Evolutionary conservation across 2,113 vertebrate genomes (phyloP).

Genomic region (Gobius niger): DNA sequence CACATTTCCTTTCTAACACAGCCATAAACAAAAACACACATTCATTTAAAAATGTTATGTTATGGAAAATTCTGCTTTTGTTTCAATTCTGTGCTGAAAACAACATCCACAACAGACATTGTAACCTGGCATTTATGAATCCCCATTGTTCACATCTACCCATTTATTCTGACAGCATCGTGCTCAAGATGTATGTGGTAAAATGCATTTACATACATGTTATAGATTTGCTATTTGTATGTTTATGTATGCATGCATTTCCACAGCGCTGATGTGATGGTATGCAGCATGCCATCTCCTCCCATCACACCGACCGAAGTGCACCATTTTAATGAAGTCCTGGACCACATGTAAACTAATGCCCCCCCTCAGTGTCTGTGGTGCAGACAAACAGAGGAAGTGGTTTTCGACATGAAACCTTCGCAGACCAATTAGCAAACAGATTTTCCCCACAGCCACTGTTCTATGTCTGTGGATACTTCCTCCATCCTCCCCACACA

Average conservation of each 20-base stretch:
- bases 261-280: not conserved
- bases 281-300: not conserved
- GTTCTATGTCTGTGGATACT: slow-evolving; percentile 21
- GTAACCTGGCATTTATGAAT: not conserved
- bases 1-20: no score
- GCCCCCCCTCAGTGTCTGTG: not conserved
- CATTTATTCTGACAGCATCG: not conserved
- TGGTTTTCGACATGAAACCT: slow-evolving; percentile 10
- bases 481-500: slow-evolving; percentile 33
- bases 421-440: slow-evolving; percentile 62
- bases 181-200: not conserved
- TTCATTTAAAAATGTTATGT: no score
- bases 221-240: not conserved
- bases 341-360: slow-evolving; percentile 9
- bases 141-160: not conserved
- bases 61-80: no score
- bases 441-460: slow-evolving; percentile 39
- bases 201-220: not conserved
- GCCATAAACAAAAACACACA: no score
- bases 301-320: not conserved
- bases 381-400: not conserved
- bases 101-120: not conserved
- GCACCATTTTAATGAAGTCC: slow-evolving; percentile 1
- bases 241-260: not conserved
- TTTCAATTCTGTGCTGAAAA: no score